phyloP scores from a whole-genome alignment of 2,888 invertebrate genomes.

The Ommatoiulus sabulosus region DNA sequence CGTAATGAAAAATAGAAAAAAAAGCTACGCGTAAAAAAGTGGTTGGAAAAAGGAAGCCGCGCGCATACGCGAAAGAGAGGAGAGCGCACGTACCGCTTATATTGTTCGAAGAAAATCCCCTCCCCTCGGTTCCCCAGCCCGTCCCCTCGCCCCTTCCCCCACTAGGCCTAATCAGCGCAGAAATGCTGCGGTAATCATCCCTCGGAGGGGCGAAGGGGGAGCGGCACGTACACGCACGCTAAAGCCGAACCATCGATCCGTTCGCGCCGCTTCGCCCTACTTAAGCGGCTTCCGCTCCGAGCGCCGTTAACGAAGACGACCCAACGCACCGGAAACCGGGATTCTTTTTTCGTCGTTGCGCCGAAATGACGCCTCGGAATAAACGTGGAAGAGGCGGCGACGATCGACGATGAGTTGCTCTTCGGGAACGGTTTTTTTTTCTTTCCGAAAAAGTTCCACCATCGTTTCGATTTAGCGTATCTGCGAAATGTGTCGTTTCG shows the following conservation, averaged over 20 bases:
- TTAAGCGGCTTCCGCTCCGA: slow-evolving; percentile 19
- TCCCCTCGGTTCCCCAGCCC: not conserved
- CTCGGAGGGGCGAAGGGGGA: slow-evolving; percentile 19
- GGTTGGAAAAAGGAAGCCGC: slow-evolving; percentile 3
- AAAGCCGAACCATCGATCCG: slow-evolving; percentile 19
- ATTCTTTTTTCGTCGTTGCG: too few species aligned
- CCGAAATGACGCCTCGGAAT: too few species aligned
- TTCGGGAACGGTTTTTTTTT: too few species aligned
- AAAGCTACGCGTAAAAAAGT: not conserved
- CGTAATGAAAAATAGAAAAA: not conserved
- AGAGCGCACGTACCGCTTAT: not conserved
- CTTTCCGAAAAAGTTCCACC: too few species aligned
- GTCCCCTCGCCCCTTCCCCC: not conserved
- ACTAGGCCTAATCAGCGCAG: slow-evolving; percentile 9
- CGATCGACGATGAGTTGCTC: too few species aligned
- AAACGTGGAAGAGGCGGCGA: too few species aligned
- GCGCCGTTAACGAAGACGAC: not conserved
- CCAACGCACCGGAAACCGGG: not conserved
- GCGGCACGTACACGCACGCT: not conserved
- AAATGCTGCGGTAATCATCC: slow-evolving; percentile 19
- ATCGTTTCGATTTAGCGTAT: too few species aligned
- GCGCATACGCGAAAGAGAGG: not conserved
- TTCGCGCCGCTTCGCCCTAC: not conserved
- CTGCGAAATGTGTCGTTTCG: too few species aligned
- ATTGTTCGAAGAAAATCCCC: slow-evolving; percentile 2